Evolutionary conservation across 2,797 vertebrate species (phyloP).

Genomic region (Natrix natrix): DNA sequence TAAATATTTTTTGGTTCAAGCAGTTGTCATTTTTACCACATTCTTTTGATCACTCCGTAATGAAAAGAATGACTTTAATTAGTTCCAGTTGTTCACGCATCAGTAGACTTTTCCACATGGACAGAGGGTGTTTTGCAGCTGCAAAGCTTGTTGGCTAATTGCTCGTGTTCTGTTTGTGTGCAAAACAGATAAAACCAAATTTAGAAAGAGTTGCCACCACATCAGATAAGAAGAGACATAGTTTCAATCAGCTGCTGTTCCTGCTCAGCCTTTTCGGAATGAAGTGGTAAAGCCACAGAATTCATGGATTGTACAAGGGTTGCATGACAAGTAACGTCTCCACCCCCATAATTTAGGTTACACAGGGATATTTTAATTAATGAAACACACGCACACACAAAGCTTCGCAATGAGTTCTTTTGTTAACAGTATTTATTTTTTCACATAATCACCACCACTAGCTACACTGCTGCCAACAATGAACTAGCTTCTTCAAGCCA

Average conservation of each 20-base stretch:
- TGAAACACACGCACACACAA: neutral
- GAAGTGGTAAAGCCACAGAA: conserved; percentile 1
- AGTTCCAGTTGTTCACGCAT: conserved; percentile 56
- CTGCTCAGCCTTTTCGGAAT: conserved; percentile 21
- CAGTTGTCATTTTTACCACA: conserved; percentile 42
- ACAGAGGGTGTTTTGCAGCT: conserved; percentile 59
- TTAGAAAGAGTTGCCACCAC: conserved; percentile 58
- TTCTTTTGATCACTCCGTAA: conserved; percentile 41
- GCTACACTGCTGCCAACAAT: neutral
- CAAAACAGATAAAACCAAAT: conserved; percentile 69
- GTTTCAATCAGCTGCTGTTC: conserved; percentile 47
- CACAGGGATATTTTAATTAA: neutral
- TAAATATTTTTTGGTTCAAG: conserved; percentile 39
- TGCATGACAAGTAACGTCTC: neutral
- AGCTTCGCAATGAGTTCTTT: neutral
- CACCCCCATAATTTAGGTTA: neutral
- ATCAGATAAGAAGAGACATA: conserved; percentile 52
- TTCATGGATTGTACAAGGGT: neutral
- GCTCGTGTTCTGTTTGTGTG: conserved; percentile 64
- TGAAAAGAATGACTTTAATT: conserved; percentile 64
- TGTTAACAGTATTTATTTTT: neutral
- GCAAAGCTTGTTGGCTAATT: conserved; percentile 66
- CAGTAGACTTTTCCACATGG: conserved; percentile 52
- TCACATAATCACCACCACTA: neutral
- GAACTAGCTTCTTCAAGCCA: neutral